phyloP scores from a whole-genome alignment of 2,113 vertebrate genomes.

The Bubo scandiacus region DNA sequence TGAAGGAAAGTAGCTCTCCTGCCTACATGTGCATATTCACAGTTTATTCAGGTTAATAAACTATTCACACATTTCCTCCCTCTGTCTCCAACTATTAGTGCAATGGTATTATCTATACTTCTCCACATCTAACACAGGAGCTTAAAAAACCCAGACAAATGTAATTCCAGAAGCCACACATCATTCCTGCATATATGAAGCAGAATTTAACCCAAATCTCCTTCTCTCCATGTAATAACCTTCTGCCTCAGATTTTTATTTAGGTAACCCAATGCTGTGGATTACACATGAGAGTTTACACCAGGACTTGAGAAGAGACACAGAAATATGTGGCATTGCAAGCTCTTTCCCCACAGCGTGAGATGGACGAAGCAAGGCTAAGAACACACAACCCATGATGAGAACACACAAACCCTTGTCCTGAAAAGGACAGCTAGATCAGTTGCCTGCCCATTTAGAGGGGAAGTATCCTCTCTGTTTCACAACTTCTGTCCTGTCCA shows the following conservation, averaged over 20 bases:
- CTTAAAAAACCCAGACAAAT: background rate
- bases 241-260: background rate
- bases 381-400: background rate
- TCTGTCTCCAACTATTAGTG: background rate
- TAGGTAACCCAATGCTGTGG: background rate
- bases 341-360: background rate
- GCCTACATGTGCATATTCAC: background rate
- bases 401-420: background rate
- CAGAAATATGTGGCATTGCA: background rate
- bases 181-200: background rate
- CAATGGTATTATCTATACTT: background rate
- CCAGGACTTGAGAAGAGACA: background rate
- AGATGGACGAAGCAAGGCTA: rapidly evolving
- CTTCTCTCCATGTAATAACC: background rate
- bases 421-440: background rate
- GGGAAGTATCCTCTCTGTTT: background rate
- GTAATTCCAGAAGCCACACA: background rate
- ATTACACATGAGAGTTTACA: background rate
- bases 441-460: background rate
- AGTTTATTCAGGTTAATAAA: background rate
- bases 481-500: background rate
- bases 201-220: background rate
- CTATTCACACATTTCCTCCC: background rate
- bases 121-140: background rate
- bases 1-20: background rate